phyloP scores from a whole-genome alignment of 2,113 vertebrate genomes.

The Rhinichthys klamathensis region DNA sequence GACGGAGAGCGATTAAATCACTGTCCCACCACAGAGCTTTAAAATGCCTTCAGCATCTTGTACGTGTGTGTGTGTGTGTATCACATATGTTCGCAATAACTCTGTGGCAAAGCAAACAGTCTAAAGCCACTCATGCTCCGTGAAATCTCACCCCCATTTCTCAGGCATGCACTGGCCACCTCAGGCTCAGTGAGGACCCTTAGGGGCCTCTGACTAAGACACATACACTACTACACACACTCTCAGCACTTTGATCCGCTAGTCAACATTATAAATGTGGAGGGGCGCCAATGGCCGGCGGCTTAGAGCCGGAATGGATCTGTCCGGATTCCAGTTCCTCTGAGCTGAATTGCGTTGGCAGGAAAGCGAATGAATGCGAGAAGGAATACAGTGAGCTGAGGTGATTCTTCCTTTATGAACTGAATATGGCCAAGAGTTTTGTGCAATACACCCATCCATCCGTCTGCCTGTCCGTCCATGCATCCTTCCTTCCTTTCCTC shows the following conservation, averaged over 20 bases:
- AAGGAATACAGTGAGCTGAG: slow-evolving; percentile 22
- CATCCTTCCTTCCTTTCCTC: not conserved
- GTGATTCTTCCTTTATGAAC: slow-evolving; percentile 41
- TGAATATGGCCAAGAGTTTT: slow-evolving; percentile 31
- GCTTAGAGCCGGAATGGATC: slow-evolving; percentile 41
- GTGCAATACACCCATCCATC: not conserved
- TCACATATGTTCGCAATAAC: slow-evolving; percentile 62
- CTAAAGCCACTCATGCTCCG: slow-evolving; percentile 57
- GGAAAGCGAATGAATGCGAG: slow-evolving; percentile 11
- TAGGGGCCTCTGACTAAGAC: slow-evolving; percentile 46
- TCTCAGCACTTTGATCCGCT: slow-evolving; percentile 42
- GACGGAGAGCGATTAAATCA: slow-evolving; percentile 18
- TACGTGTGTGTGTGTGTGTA: slow-evolving; percentile 43
- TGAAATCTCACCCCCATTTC: slow-evolving; percentile 58
- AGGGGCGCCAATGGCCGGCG: slow-evolving; percentile 29
- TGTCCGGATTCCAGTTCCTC: slow-evolving; percentile 36
- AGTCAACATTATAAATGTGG: slow-evolving; percentile 43
- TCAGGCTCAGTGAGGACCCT: slow-evolving; percentile 49
- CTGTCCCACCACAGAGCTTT: slow-evolving; percentile 14
- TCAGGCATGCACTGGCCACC: slow-evolving; percentile 55
- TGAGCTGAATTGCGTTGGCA: slow-evolving; percentile 37
- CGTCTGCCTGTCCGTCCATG: not conserved
- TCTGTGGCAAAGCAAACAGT: slow-evolving; percentile 57
- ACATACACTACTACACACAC: slow-evolving; percentile 45
- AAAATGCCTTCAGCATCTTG: not conserved